Conservation (phyloP, 2,113 vertebrate species). For the human region DNA sequence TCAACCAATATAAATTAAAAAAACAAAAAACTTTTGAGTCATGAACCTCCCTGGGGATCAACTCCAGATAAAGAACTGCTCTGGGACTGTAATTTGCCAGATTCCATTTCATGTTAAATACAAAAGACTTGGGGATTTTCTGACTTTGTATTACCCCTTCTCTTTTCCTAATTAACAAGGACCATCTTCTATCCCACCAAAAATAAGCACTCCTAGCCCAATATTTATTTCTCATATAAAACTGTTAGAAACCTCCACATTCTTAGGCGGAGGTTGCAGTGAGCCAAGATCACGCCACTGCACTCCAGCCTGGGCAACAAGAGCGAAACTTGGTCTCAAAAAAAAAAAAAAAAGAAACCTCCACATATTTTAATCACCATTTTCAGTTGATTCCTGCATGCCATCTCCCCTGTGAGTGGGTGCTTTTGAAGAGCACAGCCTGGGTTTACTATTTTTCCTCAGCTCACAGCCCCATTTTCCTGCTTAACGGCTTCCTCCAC, state of each 20-base stretch:
- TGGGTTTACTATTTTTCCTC: not conserved
- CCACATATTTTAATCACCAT: not conserved
- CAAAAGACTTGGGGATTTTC: not conserved
- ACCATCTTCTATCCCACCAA: not conserved
- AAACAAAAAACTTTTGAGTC: not conserved
- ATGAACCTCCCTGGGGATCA: not conserved
- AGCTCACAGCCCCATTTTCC: not conserved
- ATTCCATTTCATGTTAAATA: not conserved
- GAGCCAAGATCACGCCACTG: too few species aligned
- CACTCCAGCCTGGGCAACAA: too few species aligned
- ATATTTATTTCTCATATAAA: not conserved
- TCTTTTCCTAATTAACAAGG: constrained; percentile 32
- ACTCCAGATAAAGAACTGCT: not conserved
- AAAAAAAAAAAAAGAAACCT: not conserved
- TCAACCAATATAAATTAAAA: too few species aligned
- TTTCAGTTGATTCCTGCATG: not conserved
- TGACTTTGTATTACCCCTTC: not conserved
- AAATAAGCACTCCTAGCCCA: not conserved
- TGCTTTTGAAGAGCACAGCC: not conserved
- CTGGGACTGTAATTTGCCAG: not conserved
- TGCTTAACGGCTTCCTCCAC: not conserved
- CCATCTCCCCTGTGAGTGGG: not conserved
- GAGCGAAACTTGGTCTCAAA: too few species aligned
- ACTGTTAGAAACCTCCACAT: not conserved
- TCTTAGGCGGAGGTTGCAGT: too few species aligned